Evolutionary conservation across 35 echinoderm and acorn worm species (phyloP).

Genomic region (Ophiothrix spiculata): DNA sequence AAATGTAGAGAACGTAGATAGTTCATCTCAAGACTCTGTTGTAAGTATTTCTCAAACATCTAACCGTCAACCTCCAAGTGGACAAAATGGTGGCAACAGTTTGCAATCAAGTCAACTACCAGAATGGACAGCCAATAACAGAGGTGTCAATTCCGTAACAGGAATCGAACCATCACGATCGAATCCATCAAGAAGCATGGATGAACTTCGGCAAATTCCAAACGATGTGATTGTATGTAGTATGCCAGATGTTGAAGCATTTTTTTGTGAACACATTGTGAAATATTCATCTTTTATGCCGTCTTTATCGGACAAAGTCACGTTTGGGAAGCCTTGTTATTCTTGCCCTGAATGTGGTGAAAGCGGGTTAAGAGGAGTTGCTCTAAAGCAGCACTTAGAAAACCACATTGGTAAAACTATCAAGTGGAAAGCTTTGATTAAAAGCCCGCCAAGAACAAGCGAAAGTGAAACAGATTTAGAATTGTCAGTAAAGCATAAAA

Average conservation of each 20-base stretch:
- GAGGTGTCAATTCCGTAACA: background rate
- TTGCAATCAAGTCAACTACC: background rate
- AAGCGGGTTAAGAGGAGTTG: background rate
- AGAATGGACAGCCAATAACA: background rate
- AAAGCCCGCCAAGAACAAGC: background rate
- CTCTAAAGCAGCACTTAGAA: background rate
- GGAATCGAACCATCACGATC: background rate
- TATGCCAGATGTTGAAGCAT: background rate
- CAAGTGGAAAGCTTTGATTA: background rate
- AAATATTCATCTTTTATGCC: background rate
- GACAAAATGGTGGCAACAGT: no score
- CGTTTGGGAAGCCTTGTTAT: background rate
- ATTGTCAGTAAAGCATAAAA: background rate
- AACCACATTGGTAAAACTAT: background rate
- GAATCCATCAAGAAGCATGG: background rate
- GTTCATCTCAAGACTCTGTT: no score
- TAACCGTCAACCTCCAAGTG: no score
- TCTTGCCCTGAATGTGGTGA: background rate
- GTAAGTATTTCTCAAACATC: no score
- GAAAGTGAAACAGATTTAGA: background rate
- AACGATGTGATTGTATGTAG: conserved; percentile 5
- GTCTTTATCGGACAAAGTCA: background rate
- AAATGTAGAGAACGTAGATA: no score
- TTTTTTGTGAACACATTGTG: background rate
- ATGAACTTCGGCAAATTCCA: background rate